Evolutionary conservation across 2,113 vertebrate species (phyloP).

Genomic region (Rhegmatorhina hoffmannsi): DNA sequence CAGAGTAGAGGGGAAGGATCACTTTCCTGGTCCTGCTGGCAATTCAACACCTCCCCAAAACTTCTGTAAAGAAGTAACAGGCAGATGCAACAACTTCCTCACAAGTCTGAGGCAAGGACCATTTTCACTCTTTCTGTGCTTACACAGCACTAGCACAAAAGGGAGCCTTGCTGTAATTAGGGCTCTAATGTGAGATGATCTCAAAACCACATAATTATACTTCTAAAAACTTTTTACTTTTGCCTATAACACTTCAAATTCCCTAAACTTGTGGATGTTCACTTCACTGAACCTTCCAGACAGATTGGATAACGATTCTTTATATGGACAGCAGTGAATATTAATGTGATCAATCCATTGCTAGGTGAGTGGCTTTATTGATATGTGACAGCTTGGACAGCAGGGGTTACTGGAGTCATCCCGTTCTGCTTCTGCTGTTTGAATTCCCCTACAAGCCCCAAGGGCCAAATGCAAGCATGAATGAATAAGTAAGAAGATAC

Average conservation of each 20-base stretch:
- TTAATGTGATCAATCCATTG: neutral
- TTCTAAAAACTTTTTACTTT: neutral
- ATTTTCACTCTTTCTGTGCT: neutral
- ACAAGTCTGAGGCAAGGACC: neutral
- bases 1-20: too few species aligned
- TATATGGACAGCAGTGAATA: neutral
- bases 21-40: too few species aligned
- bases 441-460: constrained; percentile 31
- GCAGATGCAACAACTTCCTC: neutral
- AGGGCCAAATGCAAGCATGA: neutral
- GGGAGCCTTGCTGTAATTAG: neutral
- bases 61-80: neutral
- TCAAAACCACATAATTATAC: neutral
- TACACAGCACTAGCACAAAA: neutral
- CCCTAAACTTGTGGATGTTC: neutral
- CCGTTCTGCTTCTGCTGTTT: constrained; percentile 28
- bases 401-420: constrained; percentile 10
- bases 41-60: neutral
- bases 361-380: constrained; percentile 20
- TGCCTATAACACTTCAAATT: neutral
- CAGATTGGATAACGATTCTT: neutral
- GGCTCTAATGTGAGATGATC: neutral
- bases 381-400: constrained; percentile 26
- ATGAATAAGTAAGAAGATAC: constrained; percentile 27
- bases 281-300: neutral